Base-by-base conservation (phyloP, 2,797 vertebrate species). In the Arremon brunneinucha region DNA sequence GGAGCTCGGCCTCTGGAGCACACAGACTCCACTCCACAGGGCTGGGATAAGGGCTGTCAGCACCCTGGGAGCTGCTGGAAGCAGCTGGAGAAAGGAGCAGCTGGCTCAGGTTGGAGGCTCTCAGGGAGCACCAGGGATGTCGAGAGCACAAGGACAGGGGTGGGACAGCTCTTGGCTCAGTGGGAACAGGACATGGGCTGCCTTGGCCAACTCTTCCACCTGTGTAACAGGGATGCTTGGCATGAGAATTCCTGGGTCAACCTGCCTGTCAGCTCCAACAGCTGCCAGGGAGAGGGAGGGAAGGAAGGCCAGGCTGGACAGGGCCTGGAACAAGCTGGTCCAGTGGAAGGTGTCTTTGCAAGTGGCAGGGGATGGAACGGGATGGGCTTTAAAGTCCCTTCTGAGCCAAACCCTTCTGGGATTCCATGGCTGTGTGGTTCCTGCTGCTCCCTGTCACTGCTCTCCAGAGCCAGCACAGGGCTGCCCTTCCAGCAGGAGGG, bases 131-230 rank as follows among this genome's bases (percentile, higher is more conserved):
- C 41, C 4, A 6, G 32, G 68, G 68, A 55, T 49, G 16, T 17
- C 0, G 0, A n/a, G 49, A 72, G 52, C 50, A 16, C 0, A 0
- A 32, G 46, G 79, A 41, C 8, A 8, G 0, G 3, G 3, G 16
- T 18, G 0, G n/a, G 53, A 52, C 28, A n/a, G n/a, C 15, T 52
- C 55, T 39, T 46, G 39, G 46, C 62, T 52, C 4, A 3, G 30
- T 32, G 39, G 1, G 18, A 37, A 50, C 26, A 49, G 71, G 52
- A 43, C 56, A 8, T 1, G 6, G 34, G 35, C 44, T 84, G 27
- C 53, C 70, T 52, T 35, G 37, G 55, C 39, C 39, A 68, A 28
- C 46, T 44, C 71, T 39, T 53, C 46, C n/a, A 34, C 28, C 23
- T 28, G 52, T 34, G 34, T 53, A 17, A 4, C 17, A 39, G 44